Evolutionary conservation across 92 coral and sea anemone species (phyloP), one percentile per base, ranked within the genome.

Genomic region (Anthopleura xanthogrammica): DNA sequence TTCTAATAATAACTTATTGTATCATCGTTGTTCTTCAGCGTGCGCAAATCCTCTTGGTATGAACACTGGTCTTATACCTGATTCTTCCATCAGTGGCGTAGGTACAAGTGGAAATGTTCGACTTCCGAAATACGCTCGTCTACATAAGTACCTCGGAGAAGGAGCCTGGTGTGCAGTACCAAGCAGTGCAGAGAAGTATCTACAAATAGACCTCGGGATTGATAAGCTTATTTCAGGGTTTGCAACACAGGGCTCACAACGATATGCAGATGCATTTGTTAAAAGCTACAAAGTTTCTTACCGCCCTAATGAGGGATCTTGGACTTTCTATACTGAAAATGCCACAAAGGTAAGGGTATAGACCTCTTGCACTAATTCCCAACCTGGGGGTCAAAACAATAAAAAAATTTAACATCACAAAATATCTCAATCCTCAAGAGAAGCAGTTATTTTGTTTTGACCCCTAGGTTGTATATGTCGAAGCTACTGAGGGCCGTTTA

Each of bases 161-260:
- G 91, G 91, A 22, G 90, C 82, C 76, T 93, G 94, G 94, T 85
- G 91, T 46, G 93, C 94, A 7, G 68, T 36, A 12, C 54, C 79
- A 41, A 77, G 72, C 40, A 41, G 60, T 19, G 29, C 23, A n/a
- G 82, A 85, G 20, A 83, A 80, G 55, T 87, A 90, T 57, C 83
- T 93, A 60, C 86, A 90, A 83, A 84, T 93, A 77, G 87, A 86
- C 54, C 85, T 93, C 56, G 89, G 87, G 20, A 52, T 58, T 19
- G 52, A 68, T 23, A 48, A n/a, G 40, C 46, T 77, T 12, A 77
- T 91, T 22, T 80, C 88, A 41, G 91, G 90, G 52, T 75, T 93
- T 55, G 80, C 89, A 9, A 90, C 97, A 12, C 94, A 88, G 74
- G 94, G 94, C n/a, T 41, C 74, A 36, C 82, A 75, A 12, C 36